Base-by-base conservation (phyloP, 1,140 invertebrate species). In the Chrysopa pallens region DNA sequence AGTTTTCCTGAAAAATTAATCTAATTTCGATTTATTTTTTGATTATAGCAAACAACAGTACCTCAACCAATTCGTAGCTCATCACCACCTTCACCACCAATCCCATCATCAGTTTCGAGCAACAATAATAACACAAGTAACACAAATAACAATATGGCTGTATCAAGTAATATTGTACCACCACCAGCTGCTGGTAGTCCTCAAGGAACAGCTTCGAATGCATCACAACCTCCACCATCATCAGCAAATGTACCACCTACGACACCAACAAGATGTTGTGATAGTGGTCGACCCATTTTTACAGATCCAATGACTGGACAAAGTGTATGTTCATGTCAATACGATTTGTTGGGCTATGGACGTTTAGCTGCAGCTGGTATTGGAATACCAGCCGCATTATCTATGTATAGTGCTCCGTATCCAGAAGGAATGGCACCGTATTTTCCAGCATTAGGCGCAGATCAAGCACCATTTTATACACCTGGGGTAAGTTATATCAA, bases 261-360 rank as follows among this genome's bases (percentile, higher is more conserved):
- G 8, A 54, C 66, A 4, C 57, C 64, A 17, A 68, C 68, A 47
- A 70, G 82, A 49, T 93, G 89, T 66, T 93, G 89, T 63, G 89
- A 93, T 66, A 89, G 85, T 42, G 88, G 88, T 37, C 70, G 88
- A 37, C 84, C 87, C 6, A 77, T 93, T 52, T 86, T 89, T 63
- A 89, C 87, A 46, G 87, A 94, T 63, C 88, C 89, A 7, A 70
- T 90, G 49, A 91, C 85, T 36, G 88, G 88, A 13, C 87, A 92
- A 63, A 87, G 82, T 7, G 78, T 93, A 11, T 94, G 89, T 66
- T 63, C n/a, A 43, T 50, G 1, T 29, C 46, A 50, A 33, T 84
- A 80, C 64, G 80, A 78, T 59, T 70, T 82, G 45, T 72, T 79
- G 49, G 82, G 74, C 59, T 91, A 84, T 65, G 85, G 80, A 64